Conservation (phyloP, 2,113 vertebrate genomes). For the Symphodus melops region DNA sequence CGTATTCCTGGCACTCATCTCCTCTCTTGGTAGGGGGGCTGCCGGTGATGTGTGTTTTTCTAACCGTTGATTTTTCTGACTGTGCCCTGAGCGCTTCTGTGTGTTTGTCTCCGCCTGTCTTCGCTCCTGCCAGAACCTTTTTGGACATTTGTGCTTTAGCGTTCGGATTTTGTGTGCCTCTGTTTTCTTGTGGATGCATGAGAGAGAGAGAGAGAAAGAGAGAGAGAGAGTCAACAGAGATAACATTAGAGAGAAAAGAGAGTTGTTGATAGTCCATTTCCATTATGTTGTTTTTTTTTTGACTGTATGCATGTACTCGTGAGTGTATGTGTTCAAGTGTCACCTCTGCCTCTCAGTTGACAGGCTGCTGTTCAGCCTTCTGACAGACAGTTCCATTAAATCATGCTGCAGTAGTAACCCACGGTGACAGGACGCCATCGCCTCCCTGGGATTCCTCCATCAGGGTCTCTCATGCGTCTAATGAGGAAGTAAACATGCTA, state of each 20-base stretch:
- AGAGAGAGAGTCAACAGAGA: not conserved
- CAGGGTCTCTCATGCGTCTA: conserved; percentile 77
- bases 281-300: conserved; percentile 22
- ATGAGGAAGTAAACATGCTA: conserved; percentile 82
- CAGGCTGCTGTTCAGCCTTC: conserved; percentile 71
- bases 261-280: conserved; percentile 53
- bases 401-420: conserved; percentile 74
- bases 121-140: conserved; percentile 47
- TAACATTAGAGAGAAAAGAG: not conserved
- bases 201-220: not conserved
- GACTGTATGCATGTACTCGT: not conserved
- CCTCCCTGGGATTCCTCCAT: conserved; percentile 77
- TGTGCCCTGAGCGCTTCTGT: conserved; percentile 41
- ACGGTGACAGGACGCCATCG: conserved; percentile 75
- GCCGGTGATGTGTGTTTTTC: conserved; percentile 62
- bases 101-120: conserved; percentile 53
- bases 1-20: conserved; percentile 64
- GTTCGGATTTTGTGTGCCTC: conserved; percentile 16
- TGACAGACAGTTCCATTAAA: conserved; percentile 85
- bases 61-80: conserved; percentile 46
- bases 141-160: conserved; percentile 57
- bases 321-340: conserved; percentile 21
- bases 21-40: conserved; percentile 45
- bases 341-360: conserved; percentile 63
- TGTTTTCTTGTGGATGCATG: conserved; percentile 5